Conservation (phyloP, 64 coral and sea anemone species). For the Porites lutea region DNA sequence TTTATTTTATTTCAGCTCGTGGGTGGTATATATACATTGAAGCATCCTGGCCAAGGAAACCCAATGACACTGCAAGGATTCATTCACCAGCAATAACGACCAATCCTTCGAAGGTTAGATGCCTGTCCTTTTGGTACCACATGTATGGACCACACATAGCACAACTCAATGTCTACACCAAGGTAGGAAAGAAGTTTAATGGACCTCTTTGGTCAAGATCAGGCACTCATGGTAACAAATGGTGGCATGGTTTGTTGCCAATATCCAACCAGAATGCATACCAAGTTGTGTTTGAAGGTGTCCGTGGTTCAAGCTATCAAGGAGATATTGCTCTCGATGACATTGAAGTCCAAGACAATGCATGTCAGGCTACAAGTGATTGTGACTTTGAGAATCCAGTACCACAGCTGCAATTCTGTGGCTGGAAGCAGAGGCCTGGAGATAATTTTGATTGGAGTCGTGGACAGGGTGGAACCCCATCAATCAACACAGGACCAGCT, state of each 20-base stretch:
- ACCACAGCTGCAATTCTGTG: constrained; percentile 63
- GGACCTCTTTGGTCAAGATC: constrained; percentile 73
- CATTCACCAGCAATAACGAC: constrained; percentile 55
- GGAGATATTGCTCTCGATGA: constrained; percentile 93
- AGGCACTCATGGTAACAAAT: constrained; percentile 85
- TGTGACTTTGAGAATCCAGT: constrained; percentile 82
- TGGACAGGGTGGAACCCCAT: constrained; percentile 64
- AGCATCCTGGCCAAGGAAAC: constrained; percentile 71
- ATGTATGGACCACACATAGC: constrained; percentile 94
- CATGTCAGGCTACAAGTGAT: constrained; percentile 27
- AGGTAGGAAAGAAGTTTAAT: constrained; percentile 52
- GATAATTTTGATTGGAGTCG: constrained; percentile 80
- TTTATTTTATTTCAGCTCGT: constrained; percentile 45
- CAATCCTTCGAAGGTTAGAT: constrained; percentile 47
- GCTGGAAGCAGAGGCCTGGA: constrained; percentile 73
- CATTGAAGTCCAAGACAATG: constrained; percentile 23
- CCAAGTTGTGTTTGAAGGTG: constrained; percentile 93
- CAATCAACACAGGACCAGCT: constrained; percentile 65
- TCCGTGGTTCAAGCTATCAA: constrained; percentile 68
- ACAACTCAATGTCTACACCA: constrained; percentile 74
- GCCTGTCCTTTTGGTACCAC: constrained; percentile 88
- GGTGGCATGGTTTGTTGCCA: constrained; percentile 69
- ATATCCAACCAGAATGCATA: constrained; percentile 55
- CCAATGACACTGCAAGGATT: constrained; percentile 84
- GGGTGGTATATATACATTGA: constrained; percentile 89